Base-by-base conservation (phyloP, 2,888 invertebrate genomes). In the Parochlus steinenii region DNA sequence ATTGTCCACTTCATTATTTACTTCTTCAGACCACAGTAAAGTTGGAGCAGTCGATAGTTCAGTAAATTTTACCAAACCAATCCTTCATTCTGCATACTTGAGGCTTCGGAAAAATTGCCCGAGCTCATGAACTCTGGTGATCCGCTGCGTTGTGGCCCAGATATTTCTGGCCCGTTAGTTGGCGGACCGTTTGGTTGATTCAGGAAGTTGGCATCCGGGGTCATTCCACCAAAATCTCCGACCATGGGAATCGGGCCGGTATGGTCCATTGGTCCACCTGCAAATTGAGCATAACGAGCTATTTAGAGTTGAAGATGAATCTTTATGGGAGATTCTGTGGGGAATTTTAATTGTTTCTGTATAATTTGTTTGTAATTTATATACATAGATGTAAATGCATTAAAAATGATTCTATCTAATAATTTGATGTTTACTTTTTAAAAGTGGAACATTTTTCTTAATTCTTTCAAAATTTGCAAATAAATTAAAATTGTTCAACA, bases 191-290 rank as follows among this genome's bases (percentile, higher is more conserved):
- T 55, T 56, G 58, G 53, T 62, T 66, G 53, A 54, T 55, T 62
- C 47, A 56, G 58, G 53, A 55, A 61, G 52, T 52, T 62, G 49
- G 62, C 74, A 58, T 79, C 80, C 43, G 71, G 71, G 41, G 67
- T 65, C 57, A 71, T 61, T 43, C 74, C 74, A 52, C 74, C 72
- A 56, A 81, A 81, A 58, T 83, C 83, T 58, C 77, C 77, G 55
- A 74, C 77, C 70, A 74, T 67, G 51, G 74, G 67, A 53, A 67
- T 64, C 44, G 69, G 69, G 41, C 69, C 69, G 42, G 67, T 65
- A 54, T 74, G 74, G 57, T 74, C 75, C 70, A 74, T 74, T 43
- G 74, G 74, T 41, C 74, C 74, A 51, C 74, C 76, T 75, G 56
- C 31, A 52, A 47, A 43, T 42, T 41, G 42, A 26, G 45, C n/a